Base-by-base conservation (phyloP, 2,113 vertebrate genomes). In the Oceanodroma tethys region DNA sequence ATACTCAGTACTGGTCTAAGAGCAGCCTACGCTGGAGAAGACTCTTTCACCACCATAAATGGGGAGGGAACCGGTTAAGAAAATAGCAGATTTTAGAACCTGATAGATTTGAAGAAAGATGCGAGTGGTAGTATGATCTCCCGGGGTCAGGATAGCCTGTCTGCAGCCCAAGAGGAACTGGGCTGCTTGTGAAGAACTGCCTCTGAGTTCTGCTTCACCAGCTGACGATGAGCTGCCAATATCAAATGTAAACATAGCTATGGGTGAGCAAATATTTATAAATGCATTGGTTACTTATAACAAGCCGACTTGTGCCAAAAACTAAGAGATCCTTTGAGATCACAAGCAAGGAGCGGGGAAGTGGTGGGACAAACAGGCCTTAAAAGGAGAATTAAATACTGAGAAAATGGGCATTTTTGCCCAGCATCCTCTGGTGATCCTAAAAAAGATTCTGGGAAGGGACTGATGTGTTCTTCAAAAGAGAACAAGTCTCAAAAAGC, bases 221-320 rank as follows among this genome's bases (percentile, higher is more conserved):
- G 21, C 27, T 1, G 1, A 48, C 0, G 2, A 22, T 9, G 13
- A 52, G 16, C 16, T 66, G 22, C 11, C 19, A n/a, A 11, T 34
- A 66, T 25, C 14, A 52, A 72, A 73, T 38, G 18, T 43, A 53
- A 83, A 2, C 1, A 1, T 25, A 70, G 27, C 11, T 32, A 21
- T 34, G 18, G 13, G 36, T 27, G 21, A 26, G 25, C 20, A 90
- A 79, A 62, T 26, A 45, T 8, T 84, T 47, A 29, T 36, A 26
- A 90, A 66, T 7, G 16, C 11, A 4, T 18, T 26, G 32, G 20
- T 58, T 52, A 29, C 22, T 53, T 65, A 13, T 8, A 75, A 48
- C 25, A 27, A 83, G 9, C 14, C 22, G 84, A 43, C 18, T 56
- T 60, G 18, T 67, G 30, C 22, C 62, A 36, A 78, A 22, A 53